Base-by-base conservation (phyloP, 2,113 vertebrate genomes). In the Emydura subglobosa region DNA sequence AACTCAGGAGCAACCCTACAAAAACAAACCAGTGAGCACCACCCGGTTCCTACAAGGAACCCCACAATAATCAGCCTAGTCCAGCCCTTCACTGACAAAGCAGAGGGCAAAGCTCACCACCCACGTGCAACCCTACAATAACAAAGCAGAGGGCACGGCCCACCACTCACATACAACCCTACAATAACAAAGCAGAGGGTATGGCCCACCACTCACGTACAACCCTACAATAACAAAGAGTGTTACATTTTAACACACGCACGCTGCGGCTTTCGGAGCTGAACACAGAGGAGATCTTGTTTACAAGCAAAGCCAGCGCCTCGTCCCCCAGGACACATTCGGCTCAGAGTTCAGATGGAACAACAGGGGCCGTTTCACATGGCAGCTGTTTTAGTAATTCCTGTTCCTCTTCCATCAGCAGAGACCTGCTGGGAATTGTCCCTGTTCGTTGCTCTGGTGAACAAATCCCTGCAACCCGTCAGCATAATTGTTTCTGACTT, bases 381-480 rank as follows among this genome's bases (percentile, higher is more conserved):
- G 49, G 31, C 88, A 83, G 93, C 90, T 92, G 92, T 50, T 79
- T 68, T 91, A 49, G 6, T 34, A 34, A 21, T 57, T 83, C 34
- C 1, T 0, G 42, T 34, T 13, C 90, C n/a, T 80, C 86, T 81
- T 42, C 74, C 12, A n/a, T 1, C 65, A 5, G 65, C 34, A 10
- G 34, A 11, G 65, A 91, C 39, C 89, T 44, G 24, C 72, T 59
- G 85, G 88, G 55, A 90, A 95, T 25, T 2, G 49, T 65, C 17
- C 65, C 79, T 65, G 2, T 61, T 7, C 0, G 0, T n/a, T 16
- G 29, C 44, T 51, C 65, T 39, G 29, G 27, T 1, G 14, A 34
- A 80, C 31, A 65, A 24, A 39, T 34, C 55, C 34, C 54, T 50
- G 78, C 57, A 6, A 78, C 57, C 47, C 81, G 24, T 50, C 86